A percentile compares a stretch with the other conserved stretches of the same genome.
phyloP scores from a whole-genome alignment of 2,888 invertebrate genomes.

The Microdon myrmicae region DNA sequence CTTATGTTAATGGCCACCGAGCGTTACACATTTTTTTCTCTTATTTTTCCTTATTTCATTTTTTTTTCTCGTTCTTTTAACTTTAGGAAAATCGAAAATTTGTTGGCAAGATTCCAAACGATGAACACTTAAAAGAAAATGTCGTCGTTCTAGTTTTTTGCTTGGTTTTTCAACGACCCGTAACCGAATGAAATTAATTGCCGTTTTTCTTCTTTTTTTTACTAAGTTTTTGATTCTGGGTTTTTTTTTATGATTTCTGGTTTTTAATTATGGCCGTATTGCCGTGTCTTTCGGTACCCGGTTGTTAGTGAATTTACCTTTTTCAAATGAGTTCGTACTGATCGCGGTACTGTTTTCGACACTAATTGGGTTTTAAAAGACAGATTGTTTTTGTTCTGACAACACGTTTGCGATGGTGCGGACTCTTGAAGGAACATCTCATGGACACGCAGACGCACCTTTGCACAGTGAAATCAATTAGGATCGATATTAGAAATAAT shows the following conservation, averaged over 20 bases:
- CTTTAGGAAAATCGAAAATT: slow-evolving; percentile 21
- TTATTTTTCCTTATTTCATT: not conserved
- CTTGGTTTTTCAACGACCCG: slow-evolving; percentile 44
- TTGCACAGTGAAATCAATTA: slow-evolving; percentile 29
- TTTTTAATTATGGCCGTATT: too few species aligned
- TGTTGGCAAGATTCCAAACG: slow-evolving; percentile 42
- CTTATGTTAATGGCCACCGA: slow-evolving; percentile 39
- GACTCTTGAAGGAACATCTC: slow-evolving; percentile 22
- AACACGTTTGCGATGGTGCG: not conserved
- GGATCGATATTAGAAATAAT: slow-evolving; percentile 2
- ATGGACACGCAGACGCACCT: slow-evolving; percentile 10
- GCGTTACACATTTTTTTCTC: slow-evolving; percentile 9
- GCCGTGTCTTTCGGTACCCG: too few species aligned
- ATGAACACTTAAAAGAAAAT: slow-evolving; percentile 51
- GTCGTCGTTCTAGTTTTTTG: slow-evolving; percentile 48
- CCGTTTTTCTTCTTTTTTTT: slow-evolving; percentile 14
- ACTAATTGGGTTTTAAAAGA: slow-evolving; percentile 33
- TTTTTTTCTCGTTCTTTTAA: slow-evolving; percentile 6
- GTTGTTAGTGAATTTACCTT: too few species aligned
- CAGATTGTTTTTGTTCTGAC: not conserved
- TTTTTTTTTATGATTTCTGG: slow-evolving; percentile 2
- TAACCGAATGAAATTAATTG: slow-evolving; percentile 48
- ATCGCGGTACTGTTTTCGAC: slow-evolving; percentile 35
- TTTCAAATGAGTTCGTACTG: too few species aligned
- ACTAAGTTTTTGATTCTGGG: not conserved